A percentile compares a stretch with the other conserved stretches of the same genome.
These are phyloP conservation scores for Euschistus heros DNA, from an alignment of 1,140 invertebrate species.

Conservation along the genomic window DNA sequence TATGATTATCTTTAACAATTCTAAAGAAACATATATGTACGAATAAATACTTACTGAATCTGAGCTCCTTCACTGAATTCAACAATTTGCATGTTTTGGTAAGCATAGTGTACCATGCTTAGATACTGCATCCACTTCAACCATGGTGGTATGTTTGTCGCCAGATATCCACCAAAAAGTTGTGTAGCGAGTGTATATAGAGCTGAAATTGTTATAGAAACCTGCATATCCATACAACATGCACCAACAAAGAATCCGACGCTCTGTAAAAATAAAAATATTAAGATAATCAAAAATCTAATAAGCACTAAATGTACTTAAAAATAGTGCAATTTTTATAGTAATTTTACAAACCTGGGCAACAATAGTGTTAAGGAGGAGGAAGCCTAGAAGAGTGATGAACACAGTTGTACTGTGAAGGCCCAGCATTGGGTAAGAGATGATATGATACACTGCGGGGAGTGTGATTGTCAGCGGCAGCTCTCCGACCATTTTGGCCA, in stretches of 20 bases:
- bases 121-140: slow-evolving; percentile 69
- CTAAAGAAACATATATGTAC: no score
- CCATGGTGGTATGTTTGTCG: slow-evolving; percentile 65
- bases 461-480: slow-evolving; percentile 64
- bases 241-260: slow-evolving; percentile 76
- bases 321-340: no score
- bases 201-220: slow-evolving; percentile 68
- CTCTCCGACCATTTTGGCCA: slow-evolving; percentile 78
- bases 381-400: slow-evolving; percentile 56
- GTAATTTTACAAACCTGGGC: slow-evolving; percentile 46
- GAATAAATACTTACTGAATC: slow-evolving; percentile 47
- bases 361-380: slow-evolving; percentile 65
- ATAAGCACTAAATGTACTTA: no score
- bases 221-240: slow-evolving; percentile 66
- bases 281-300: no score
- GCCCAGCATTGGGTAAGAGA: slow-evolving; percentile 69
- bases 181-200: slow-evolving; percentile 70
- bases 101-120: slow-evolving; percentile 74
- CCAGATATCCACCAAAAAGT: slow-evolving; percentile 70
- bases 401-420: slow-evolving; percentile 51
- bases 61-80: slow-evolving; percentile 63
- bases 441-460: slow-evolving; percentile 66
- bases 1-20: no score
- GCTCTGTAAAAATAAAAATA: slow-evolving; percentile 43
- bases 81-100: slow-evolving; percentile 75